Evolutionary conservation across 2,113 vertebrate species (phyloP).

Genomic region (Saccopteryx bilineata): DNA sequence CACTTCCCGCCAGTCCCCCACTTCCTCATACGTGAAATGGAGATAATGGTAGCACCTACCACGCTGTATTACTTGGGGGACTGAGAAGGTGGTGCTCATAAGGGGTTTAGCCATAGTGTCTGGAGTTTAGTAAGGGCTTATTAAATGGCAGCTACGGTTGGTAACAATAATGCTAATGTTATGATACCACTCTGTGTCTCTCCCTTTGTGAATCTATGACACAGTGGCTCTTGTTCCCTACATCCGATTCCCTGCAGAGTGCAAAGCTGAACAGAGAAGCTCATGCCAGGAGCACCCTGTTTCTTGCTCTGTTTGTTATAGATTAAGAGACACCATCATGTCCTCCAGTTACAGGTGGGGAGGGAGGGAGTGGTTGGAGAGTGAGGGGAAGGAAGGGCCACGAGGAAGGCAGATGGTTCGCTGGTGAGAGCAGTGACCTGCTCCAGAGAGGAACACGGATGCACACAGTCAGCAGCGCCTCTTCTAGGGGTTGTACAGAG

Average conservation of each 20-base stretch:
- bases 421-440: neutral
- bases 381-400: neutral
- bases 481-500: neutral
- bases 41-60: neutral
- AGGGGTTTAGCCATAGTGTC: neutral
- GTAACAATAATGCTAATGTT: neutral
- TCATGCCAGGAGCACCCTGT: neutral
- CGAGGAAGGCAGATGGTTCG: neutral
- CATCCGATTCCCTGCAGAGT: neutral
- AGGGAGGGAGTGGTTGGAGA: neutral
- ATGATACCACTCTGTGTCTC: neutral
- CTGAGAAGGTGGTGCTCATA: neutral
- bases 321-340: neutral
- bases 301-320: neutral
- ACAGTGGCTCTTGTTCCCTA: neutral
- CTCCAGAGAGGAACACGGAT: neutral
- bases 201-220: neutral
- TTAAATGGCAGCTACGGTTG: neutral
- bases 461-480: neutral
- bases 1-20: neutral
- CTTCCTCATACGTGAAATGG: conserved; percentile 8
- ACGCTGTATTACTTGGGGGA: neutral
- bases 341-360: neutral
- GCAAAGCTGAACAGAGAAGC: neutral
- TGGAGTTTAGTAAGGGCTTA: neutral